These are phyloP conservation scores for Sebastes cheni DNA, from an alignment of 2,797 vertebrate species.

Conservation along the genomic window DNA sequence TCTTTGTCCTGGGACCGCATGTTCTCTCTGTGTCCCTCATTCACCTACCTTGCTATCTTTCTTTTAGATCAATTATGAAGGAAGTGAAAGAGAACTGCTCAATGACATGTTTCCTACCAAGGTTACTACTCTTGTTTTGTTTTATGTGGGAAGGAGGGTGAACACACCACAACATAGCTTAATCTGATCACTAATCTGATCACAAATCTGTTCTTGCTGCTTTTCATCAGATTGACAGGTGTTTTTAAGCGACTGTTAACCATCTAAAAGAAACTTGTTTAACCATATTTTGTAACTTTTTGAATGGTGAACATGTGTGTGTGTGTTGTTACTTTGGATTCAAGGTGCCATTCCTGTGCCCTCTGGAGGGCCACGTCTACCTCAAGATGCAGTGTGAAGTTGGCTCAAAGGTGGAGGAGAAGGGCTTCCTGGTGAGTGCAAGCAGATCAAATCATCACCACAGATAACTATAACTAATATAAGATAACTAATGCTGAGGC, in stretches of 20 bases:
- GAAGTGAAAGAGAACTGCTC: slow-evolving; percentile 86
- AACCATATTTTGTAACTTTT: background rate
- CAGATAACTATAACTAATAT: no score
- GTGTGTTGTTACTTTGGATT: slow-evolving; percentile 7
- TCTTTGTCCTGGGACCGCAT: background rate
- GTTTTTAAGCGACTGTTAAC: background rate
- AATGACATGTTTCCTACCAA: slow-evolving; percentile 90
- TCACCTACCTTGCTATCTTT: slow-evolving; percentile 60
- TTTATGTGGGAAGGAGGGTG: slow-evolving; percentile 7
- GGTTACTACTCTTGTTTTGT: slow-evolving; percentile 76
- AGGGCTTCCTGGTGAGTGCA: slow-evolving; percentile 91
- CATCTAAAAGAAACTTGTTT: background rate
- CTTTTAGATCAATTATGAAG: slow-evolving; percentile 90
- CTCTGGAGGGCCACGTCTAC: slow-evolving; percentile 94
- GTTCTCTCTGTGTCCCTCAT: slow-evolving; percentile 10
- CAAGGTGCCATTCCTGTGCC: slow-evolving; percentile 93
- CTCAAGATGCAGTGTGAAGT: slow-evolving; percentile 94
- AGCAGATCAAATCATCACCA: background rate
- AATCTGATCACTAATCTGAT: background rate
- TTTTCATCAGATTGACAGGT: background rate
- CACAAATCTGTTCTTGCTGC: background rate
- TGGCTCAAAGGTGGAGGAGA: slow-evolving; percentile 89
- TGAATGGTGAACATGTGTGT: background rate
- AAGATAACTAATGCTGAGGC: background rate
- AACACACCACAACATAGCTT: background rate